Evolutionary conservation across 1,140 invertebrate species (phyloP), one percentile per base, ranked within the genome.

Genomic region (Ostrea edulis): DNA sequence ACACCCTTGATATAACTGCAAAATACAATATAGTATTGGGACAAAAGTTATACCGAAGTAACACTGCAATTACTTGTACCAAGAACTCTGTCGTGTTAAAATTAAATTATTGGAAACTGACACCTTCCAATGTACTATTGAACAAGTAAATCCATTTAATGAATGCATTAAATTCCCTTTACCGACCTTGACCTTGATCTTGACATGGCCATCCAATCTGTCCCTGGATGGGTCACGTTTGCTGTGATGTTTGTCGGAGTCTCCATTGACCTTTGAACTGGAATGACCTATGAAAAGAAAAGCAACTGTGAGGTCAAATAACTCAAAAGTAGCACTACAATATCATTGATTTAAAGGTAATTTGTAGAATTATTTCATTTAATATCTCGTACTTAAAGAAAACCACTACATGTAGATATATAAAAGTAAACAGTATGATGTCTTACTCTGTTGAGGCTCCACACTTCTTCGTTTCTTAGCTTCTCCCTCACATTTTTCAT

Each of bases 381-480:
- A 44, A n/a, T n/a, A n/a, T n/a, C n/a, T n/a, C n/a, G n/a, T n/a
- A n/a, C n/a, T n/a, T n/a, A 44, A 44, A 2, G 5, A 44, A 44
- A 44, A 44, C 35, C 2, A 44, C 35, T 44, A 44, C 35, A 44
- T 44, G 5, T 44, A 44, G 1, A n/a, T n/a, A n/a, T n/a, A n/a
- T 5, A 44, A 44, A 44, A 44, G 35, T 44, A 44, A 44, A 5
- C 35, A 44, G 35, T 44, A 5, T 44, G 35, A 44, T 44, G 35
- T 44, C 84, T 90, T 88, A 90, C 90, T 88, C 8, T 77, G 62
- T 5, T 87, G 85, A 0, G 90, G 53, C 52, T 91, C 91, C 0
- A 88, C 68, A 62, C 89, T 90, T 81, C 87, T 87, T 25, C 89
- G 82, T 88, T 88, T 90, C 88, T 92, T 92, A 2, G 71, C 83